phyloP scores from a whole-genome alignment of 2,888 invertebrate genomes.

The Cerceris rybyensis region DNA sequence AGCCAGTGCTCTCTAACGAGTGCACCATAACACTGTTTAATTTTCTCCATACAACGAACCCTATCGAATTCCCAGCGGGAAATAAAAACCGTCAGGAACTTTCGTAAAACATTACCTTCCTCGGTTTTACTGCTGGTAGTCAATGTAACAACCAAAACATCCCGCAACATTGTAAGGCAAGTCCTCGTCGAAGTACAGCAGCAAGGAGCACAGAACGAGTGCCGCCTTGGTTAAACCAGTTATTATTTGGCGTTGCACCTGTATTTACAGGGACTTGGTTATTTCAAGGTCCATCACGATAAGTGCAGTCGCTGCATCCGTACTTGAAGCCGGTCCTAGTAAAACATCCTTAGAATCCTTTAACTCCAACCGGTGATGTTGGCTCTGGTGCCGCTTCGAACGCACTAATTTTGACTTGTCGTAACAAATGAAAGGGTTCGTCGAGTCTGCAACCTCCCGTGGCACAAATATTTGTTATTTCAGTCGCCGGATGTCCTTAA shows the following conservation, averaged over 20 bases:
- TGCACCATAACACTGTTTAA: too few relatives aligned
- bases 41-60: too few relatives aligned
- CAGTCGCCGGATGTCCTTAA: conserved; percentile 69
- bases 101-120: too few relatives aligned
- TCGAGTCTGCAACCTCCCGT: conserved; percentile 72
- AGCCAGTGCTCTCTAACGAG: too few relatives aligned
- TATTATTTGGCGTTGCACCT: conserved; percentile 64
- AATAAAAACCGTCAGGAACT: too few relatives aligned
- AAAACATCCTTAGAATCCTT: conserved; percentile 66
- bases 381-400: conserved; percentile 3
- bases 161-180: conserved; percentile 5
- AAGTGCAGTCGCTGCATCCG: background rate
- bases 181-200: background rate
- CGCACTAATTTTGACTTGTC: conserved; percentile 79
- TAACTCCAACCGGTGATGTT: conserved; percentile 4
- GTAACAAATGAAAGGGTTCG: conserved; percentile 80
- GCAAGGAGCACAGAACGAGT: background rate
- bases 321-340: conserved; percentile 57
- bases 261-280: conserved; percentile 67
- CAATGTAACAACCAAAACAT: conserved; percentile 16
- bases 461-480: conserved; percentile 80
- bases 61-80: too few relatives aligned
- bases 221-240: conserved; percentile 29
- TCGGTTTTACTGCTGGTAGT: too few relatives aligned
- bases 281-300: conserved; percentile 61